Evolutionary conservation across 2,888 invertebrate species (phyloP), one percentile per base, ranked within the genome.

Genomic region (Salpingus planirostris): DNA sequence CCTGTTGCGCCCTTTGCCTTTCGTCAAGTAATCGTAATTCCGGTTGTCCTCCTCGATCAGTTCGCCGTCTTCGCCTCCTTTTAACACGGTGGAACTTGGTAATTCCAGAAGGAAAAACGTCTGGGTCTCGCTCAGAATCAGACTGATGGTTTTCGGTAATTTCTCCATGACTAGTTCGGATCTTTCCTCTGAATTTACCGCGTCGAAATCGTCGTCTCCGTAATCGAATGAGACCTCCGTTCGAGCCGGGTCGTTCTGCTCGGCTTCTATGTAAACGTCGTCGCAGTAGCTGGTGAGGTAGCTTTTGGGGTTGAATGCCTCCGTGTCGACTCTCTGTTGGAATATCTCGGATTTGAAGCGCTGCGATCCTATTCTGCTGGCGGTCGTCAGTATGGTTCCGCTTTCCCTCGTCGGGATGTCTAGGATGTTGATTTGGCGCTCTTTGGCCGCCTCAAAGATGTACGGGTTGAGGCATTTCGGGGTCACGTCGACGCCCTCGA

Each of bases 121-220:
- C 24, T 75, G 70, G 0, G 82, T 81, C 65, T 84, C 84, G 35
- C 66, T 72, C 2, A 85, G 62, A n/a, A 67, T 63, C 3, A 85
- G 61, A 43, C 70, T 71, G 15, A 81, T 71, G 49, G 72, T 71
- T 2, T 71, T 63, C 7, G 77, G 76, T 42, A 70, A 68, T 27
- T 40, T 18, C 13, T 4, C 21, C 29, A 29, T 22, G 11, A 12
- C 11, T 24, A 2, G n/a, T 11, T 24, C 14, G 10, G 23, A 5
- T 11, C 4, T 23, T 4, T 26, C 26, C 13, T 30, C 24, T 11
- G 15, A 13, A 7, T 30, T 10, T 6, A 32, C 35, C 1, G 22
- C 22, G 11, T 28, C 29, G 0, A 25, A 15, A 5, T 38, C 36
- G n/a, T n/a, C n/a, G n/a, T n/a, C n/a, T n/a, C n/a, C n/a, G 4